Evolutionary conservation across 2,888 invertebrate species (phyloP), one percentile per base, ranked within the genome.

Genomic region (Athalia rosae): DNA sequence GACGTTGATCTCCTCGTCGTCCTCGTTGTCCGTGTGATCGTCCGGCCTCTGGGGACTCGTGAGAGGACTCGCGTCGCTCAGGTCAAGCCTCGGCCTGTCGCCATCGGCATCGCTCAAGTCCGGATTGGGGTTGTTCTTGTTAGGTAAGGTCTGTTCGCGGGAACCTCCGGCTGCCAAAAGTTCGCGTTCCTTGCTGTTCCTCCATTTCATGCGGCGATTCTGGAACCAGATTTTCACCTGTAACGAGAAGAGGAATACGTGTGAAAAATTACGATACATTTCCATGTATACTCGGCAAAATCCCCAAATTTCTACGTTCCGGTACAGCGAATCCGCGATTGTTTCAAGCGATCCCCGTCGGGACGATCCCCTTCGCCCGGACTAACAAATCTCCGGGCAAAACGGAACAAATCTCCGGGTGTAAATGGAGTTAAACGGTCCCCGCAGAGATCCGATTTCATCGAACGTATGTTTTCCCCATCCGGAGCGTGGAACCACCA

Each of bases 201-300:
- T 93, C 99, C 99, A 99, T 90, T 98, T 99, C 99, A 99, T 99
- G 77, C 99, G 95, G 0, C 99, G 94, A 89, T 99, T 99, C 93
- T 99, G 99, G 91, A 99, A 99, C 95, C 95, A 95, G 80, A 96
- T 95, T 90, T 95, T 95, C 78, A 95, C 95, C 95, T 95, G 91
- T 28, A 91, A 90, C 48, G 77, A 64, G 66, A 76, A 28, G 63
- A 13, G 61, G 11, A n/a, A 53, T 0, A 7, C 7, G 0, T 53
- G 4, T 4, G 9, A 11, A 53, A n/a, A 53, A 4, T 53, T 53
- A 53, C 53, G 3, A n/a, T n/a, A n/a, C 53, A 7, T 53, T 53
- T 53, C 0, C 2, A 28, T 28, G 0, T 28, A n/a, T n/a, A n/a
- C n/a, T n/a, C n/a, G n/a, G n/a, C n/a, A n/a, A n/a, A n/a, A n/a